Evolutionary conservation across 1,140 invertebrate species (phyloP).

Genomic region (Theocolax elegans): DNA sequence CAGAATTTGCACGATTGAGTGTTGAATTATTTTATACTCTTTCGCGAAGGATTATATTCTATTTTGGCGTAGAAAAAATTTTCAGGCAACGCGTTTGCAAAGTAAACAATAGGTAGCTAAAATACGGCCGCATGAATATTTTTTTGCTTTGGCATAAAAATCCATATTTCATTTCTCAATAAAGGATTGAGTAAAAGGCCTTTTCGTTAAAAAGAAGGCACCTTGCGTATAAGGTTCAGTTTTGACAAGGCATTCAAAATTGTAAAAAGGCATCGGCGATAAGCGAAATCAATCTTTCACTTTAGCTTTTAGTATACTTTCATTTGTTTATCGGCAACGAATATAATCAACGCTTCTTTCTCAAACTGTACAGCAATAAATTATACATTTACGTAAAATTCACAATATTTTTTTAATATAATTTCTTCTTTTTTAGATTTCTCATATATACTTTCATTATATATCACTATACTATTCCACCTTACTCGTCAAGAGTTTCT

Average conservation of each 20-base stretch:
- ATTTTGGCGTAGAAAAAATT: conserved; percentile 18
- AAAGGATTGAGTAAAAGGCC: conserved; percentile 32
- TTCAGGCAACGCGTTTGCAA: conserved; percentile 31
- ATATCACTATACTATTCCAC: conserved; percentile 31
- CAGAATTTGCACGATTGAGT: conserved; percentile 12
- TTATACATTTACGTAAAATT: conserved; percentile 36
- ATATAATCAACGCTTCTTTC: conserved; percentile 4
- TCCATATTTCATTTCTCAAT: conserved; percentile 9
- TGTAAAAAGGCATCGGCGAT: conserved; percentile 35
- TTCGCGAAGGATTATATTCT: conserved; percentile 11
- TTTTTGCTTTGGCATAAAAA: conserved; percentile 38
- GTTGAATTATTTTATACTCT: conserved; percentile 1
- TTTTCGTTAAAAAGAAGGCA: conserved; percentile 36
- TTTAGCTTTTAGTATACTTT: conserved; percentile 24
- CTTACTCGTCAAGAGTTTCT: conserved; percentile 26
- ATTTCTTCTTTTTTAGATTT: conserved; percentile 36
- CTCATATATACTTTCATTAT: conserved; percentile 28
- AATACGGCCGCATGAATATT: conserved; percentile 22
- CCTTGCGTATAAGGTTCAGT: conserved; percentile 33
- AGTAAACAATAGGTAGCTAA: conserved; percentile 32
- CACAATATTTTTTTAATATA: conserved; percentile 29
- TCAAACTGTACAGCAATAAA: conserved; percentile 41
- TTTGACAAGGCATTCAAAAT: conserved; percentile 24
- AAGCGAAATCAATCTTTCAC: conserved; percentile 36
- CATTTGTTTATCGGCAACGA: conserved; percentile 16